Evolutionary conservation across 2,113 vertebrate genomes (phyloP).

Genomic region (Trogon melanurus): DNA sequence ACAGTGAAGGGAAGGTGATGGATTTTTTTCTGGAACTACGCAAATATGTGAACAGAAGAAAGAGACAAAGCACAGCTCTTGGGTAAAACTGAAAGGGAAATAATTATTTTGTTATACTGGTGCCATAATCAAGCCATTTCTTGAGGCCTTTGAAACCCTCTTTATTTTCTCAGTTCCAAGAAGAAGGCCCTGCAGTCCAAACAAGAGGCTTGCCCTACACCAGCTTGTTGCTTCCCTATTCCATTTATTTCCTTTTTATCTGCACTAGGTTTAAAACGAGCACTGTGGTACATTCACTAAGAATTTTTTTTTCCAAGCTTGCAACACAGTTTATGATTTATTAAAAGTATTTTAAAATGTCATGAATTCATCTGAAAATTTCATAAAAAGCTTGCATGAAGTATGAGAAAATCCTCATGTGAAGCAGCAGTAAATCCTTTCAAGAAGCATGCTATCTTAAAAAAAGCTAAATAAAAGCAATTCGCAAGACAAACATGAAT

Average conservation of each 20-base stretch:
- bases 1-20: background rate
- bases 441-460: background rate
- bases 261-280: background rate
- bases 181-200: background rate
- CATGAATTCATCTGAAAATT: background rate
- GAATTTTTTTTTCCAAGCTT: background rate
- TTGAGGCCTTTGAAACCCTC: background rate
- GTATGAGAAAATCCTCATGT: background rate
- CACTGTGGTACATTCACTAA: background rate
- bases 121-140: background rate
- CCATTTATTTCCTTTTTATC: background rate
- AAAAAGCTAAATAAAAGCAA: background rate
- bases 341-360: background rate
- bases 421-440: background rate
- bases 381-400: background rate
- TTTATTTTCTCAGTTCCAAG: background rate
- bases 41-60: background rate
- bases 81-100: background rate
- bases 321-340: background rate
- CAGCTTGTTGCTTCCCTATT: background rate
- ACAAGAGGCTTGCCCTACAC: background rate
- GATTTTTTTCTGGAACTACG: background rate
- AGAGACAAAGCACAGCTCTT: background rate
- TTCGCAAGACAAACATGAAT: background rate
- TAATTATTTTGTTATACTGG: background rate